Conservation (phyloP, 2,888 invertebrate species). For the Megastigmus dorsalis region DNA sequence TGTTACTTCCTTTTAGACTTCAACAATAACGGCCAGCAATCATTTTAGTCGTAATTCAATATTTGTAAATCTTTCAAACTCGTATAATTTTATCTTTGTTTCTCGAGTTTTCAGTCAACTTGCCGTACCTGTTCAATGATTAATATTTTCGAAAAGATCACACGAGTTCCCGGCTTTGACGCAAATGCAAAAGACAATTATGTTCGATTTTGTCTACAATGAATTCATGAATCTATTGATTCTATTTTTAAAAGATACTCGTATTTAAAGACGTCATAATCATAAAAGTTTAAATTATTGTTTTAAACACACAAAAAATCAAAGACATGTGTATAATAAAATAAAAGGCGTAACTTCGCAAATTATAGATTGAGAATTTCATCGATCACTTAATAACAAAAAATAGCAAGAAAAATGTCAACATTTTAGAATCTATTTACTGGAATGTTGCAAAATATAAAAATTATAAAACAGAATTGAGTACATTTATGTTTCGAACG, state of each 20-base stretch:
- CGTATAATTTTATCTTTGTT: too few species aligned
- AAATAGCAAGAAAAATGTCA: too few species aligned
- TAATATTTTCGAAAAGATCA: background rate
- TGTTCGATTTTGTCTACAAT: constrained; percentile 1
- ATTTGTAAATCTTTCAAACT: constrained; percentile 15
- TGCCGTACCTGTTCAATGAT: background rate
- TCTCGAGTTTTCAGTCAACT: background rate
- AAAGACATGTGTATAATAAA: background rate
- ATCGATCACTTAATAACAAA: too few species aligned
- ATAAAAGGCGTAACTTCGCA: too few species aligned
- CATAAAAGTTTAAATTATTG: constrained; percentile 1
- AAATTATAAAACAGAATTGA: too few species aligned
- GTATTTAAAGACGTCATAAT: background rate
- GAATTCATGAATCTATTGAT: background rate
- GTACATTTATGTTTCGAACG: too few species aligned
- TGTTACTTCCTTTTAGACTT: background rate
- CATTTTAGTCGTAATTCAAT: constrained; percentile 23
- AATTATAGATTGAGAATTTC: too few species aligned
- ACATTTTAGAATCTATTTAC: too few species aligned
- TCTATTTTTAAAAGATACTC: background rate
- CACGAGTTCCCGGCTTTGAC: background rate
- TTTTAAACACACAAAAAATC: background rate
- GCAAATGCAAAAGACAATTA: constrained; percentile 29
- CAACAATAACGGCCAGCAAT: background rate
- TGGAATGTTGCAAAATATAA: too few species aligned